Conservation (phyloP, 1,140 invertebrate genomes). For the Eueides isabella region DNA sequence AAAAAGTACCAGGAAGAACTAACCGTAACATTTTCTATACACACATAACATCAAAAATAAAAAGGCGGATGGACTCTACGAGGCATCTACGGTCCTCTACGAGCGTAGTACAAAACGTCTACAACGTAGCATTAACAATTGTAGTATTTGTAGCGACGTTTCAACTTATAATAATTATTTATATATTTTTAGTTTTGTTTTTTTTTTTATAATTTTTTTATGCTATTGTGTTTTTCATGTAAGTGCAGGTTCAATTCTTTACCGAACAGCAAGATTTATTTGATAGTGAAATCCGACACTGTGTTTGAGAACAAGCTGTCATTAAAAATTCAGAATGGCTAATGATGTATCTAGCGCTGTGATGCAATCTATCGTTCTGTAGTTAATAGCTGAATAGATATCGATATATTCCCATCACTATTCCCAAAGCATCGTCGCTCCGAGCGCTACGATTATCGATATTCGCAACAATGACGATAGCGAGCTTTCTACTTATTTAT, state of each 20-base stretch:
- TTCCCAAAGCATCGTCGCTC: slow-evolving; percentile 25
- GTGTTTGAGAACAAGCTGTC: background rate
- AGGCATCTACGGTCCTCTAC: slow-evolving; percentile 11
- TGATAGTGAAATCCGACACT: background rate
- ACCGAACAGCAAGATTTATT: no score
- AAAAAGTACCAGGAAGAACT: no score
- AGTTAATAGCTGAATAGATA: slow-evolving; percentile 7
- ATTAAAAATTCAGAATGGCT: background rate
- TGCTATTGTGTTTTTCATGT: background rate
- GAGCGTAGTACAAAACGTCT: slow-evolving; percentile 17
- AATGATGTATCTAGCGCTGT: background rate
- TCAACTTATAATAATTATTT: background rate
- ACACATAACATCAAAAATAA: background rate
- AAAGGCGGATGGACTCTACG: background rate
- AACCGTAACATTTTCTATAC: background rate
- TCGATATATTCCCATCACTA: slow-evolving; percentile 24
- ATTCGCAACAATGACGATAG: slow-evolving; percentile 56
- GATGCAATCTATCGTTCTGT: background rate
- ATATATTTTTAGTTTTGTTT: background rate
- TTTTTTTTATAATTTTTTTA: background rate
- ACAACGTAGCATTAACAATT: slow-evolving; percentile 18
- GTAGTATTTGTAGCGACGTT: slow-evolving; percentile 3
- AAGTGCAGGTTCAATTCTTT: background rate
- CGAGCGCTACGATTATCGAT: slow-evolving; percentile 47
- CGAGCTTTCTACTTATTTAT: slow-evolving; percentile 46